Evolutionary conservation across 2,113 vertebrate species (phyloP).

Genomic region (Puffinus mauretanicus): DNA sequence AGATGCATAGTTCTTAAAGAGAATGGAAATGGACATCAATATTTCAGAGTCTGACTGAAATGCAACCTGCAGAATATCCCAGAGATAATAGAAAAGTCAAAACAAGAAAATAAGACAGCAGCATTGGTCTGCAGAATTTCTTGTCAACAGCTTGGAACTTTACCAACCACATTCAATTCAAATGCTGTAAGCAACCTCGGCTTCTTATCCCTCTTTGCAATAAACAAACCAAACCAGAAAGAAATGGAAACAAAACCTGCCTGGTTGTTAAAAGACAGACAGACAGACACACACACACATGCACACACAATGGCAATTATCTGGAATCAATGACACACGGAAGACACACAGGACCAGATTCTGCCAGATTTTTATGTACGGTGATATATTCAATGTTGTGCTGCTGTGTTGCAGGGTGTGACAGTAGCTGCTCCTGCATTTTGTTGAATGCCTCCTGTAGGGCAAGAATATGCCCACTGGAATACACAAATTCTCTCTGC

Average conservation of each 20-base stretch:
- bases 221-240: not conserved
- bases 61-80: not conserved
- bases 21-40: constrained; percentile 6
- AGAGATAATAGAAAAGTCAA: constrained; percentile 34
- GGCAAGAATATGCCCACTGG: not conserved
- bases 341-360: not conserved
- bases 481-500: not conserved
- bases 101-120: not conserved
- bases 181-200: not conserved
- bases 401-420: not conserved
- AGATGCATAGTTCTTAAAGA: not conserved
- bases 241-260: not conserved
- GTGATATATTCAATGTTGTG: not conserved
- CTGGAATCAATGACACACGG: not conserved
- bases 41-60: constrained; percentile 4
- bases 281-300: not conserved
- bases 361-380: not conserved
- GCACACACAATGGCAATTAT: not conserved
- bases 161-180: not conserved
- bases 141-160: not conserved
- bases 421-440: not conserved
- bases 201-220: not conserved
- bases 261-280: not conserved
- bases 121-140: not conserved
- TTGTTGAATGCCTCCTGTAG: not conserved